A percentile compares a stretch with the other conserved stretches of the same genome.
phyloP scores from a whole-genome alignment of 2,113 vertebrate genomes.

The Prionailurus viverrinus region DNA sequence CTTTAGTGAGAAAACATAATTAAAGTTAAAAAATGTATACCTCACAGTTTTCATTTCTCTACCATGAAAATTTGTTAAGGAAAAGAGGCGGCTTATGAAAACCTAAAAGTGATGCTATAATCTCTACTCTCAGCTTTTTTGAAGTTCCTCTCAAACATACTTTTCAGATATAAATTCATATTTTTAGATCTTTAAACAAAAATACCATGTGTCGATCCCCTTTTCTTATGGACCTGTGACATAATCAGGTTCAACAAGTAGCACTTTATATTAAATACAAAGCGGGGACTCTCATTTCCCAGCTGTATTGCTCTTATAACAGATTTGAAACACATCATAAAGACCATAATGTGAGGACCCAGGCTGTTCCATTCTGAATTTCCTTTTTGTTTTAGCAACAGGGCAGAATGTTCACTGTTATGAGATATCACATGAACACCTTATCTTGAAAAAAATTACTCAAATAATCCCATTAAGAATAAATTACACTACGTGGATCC shows the following conservation, averaged over 20 bases:
- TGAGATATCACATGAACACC: neutral
- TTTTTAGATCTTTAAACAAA: neutral
- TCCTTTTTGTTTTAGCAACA: neutral
- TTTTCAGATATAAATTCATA: constrained; percentile 22
- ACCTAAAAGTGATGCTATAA: neutral
- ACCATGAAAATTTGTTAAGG: neutral
- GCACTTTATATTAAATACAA: constrained; percentile 21
- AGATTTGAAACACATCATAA: neutral
- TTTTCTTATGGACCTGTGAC: neutral
- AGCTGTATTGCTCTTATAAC: neutral
- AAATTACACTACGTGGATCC: neutral
- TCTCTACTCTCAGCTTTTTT: neutral
- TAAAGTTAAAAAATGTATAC: neutral
- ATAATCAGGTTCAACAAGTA: neutral
- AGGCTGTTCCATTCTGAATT: neutral
- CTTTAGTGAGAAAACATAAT: constrained; percentile 42
- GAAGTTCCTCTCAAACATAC: neutral
- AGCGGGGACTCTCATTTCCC: neutral
- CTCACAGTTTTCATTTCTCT: constrained; percentile 3
- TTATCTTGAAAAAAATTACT: neutral
- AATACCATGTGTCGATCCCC: neutral
- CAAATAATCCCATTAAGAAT: constrained; percentile 17
- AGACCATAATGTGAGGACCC: neutral
- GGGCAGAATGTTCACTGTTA: neutral
- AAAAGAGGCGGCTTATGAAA: neutral